These are phyloP conservation scores for Pelagia noctiluca DNA, from an alignment of 30 jellyfish, hydroid and myxozoan genomes.

Conservation along the genomic window DNA sequence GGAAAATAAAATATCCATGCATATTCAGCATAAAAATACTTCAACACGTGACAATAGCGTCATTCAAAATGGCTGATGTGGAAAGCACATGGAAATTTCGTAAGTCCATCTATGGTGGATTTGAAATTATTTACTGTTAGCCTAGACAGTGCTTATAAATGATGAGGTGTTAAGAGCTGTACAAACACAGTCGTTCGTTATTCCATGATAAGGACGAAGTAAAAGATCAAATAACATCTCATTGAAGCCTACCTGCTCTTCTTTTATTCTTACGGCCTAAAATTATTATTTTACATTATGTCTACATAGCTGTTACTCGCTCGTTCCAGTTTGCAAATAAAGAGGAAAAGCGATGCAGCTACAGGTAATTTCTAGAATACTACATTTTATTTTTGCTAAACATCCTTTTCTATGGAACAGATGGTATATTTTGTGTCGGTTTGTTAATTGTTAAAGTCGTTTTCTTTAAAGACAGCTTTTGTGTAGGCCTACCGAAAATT, in stretches of 20 bases:
- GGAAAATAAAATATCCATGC: not conserved
- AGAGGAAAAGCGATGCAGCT: too few relatives aligned
- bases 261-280: not conserved
- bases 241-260: not conserved
- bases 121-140: not conserved
- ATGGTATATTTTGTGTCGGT: not conserved
- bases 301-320: not conserved
- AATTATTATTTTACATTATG: not conserved
- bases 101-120: not conserved
- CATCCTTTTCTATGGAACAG: not conserved
- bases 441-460: not conserved
- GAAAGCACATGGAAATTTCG: not conserved
- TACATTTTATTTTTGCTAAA: not conserved
- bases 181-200: not conserved
- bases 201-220: too few relatives aligned
- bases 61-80: not conserved
- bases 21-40: not conserved
- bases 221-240: too few relatives aligned
- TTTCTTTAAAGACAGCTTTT: not conserved
- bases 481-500: not conserved
- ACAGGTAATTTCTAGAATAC: not conserved
- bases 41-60: too few relatives aligned
- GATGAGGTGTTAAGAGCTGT: slow-evolving; percentile 2
- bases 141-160: not conserved
- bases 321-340: not conserved